Percentiles rank a stretch among this genome's conserved stretches.
Conservation (phyloP, 2,113 vertebrate genomes). For the Aix galericulata region DNA sequence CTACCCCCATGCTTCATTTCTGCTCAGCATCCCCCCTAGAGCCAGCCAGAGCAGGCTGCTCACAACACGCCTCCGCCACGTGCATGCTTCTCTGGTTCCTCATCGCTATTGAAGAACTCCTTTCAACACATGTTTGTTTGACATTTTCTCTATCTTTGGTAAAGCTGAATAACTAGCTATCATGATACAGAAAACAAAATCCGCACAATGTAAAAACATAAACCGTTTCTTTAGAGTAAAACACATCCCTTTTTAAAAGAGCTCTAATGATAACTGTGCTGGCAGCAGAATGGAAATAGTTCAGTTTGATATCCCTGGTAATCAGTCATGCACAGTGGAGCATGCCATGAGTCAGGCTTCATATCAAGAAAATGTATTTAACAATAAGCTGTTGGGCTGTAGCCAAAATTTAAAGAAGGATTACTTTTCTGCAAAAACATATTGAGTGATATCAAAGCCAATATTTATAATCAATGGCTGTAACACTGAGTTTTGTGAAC, state of each 20-base stretch:
- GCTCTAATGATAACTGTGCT: not conserved
- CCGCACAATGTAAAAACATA: not conserved
- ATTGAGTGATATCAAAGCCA: not conserved
- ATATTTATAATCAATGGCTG: not conserved
- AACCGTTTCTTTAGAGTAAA: not conserved
- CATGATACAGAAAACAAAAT: not conserved
- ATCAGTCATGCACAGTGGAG: not conserved
- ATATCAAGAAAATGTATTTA: not conserved
- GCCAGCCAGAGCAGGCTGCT: not conserved
- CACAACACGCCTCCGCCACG: rapidly evolving
- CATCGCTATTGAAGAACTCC: not conserved
- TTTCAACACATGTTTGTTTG: not conserved
- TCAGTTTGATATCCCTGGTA: not conserved
- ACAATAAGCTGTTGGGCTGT: constrained; percentile 9
- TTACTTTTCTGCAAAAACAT: constrained; percentile 4
- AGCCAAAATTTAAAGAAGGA: not conserved
- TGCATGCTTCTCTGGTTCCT: not conserved
- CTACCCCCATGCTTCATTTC: not conserved
- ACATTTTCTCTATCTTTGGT: not conserved
- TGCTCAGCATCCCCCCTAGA: not conserved
- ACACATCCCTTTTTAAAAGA: not conserved
- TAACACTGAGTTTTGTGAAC: not conserved
- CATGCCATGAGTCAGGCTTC: not conserved
- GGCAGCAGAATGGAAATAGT: not conserved
- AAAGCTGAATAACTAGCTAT: not conserved